Conservation (phyloP, 1,140 invertebrate genomes). For the Glossosoma conforme region DNA sequence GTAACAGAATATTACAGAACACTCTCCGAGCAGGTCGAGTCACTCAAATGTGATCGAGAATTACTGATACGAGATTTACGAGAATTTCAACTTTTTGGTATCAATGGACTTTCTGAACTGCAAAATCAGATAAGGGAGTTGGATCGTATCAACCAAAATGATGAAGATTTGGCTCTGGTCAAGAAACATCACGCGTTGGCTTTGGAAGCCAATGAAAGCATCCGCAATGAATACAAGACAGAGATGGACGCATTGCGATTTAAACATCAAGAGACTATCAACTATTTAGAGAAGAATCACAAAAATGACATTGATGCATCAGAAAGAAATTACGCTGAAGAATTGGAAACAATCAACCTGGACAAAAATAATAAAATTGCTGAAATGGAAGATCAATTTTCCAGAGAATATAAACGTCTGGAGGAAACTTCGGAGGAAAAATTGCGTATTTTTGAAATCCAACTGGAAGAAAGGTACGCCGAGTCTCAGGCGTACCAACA, state of each 20-base stretch:
- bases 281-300: conserved; percentile 39
- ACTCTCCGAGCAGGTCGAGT: no score
- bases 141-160: conserved; percentile 44
- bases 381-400: conserved; percentile 41
- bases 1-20: no score
- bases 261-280: conserved; percentile 46
- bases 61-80: no score
- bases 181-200: conserved; percentile 47
- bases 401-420: conserved; percentile 44
- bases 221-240: conserved; percentile 44
- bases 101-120: no score
- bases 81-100: no score
- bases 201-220: conserved; percentile 48
- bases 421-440: conserved; percentile 45
- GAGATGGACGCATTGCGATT: conserved; percentile 43
- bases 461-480: conserved; percentile 43
- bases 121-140: no score
- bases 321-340: conserved; percentile 36
- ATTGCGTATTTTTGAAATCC: conserved; percentile 45
- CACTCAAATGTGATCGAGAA: no score
- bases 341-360: conserved; percentile 39
- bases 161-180: conserved; percentile 45
- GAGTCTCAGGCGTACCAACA: conserved; percentile 37
- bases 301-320: conserved; percentile 37
- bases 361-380: conserved; percentile 37